Base-by-base conservation (phyloP, 2,888 invertebrate genomes). In the Poecilobothrus nobilitatus region DNA sequence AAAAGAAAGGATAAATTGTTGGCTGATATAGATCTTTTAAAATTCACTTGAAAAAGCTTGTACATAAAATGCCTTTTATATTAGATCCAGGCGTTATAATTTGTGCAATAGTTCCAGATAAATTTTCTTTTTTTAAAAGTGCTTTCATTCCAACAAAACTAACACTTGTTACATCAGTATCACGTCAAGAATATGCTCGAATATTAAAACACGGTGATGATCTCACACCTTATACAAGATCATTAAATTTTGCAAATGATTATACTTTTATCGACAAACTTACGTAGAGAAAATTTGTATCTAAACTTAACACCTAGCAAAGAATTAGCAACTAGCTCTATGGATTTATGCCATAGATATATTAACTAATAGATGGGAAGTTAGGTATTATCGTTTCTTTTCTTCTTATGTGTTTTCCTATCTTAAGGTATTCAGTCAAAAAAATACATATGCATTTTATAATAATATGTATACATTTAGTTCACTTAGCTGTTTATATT, bases 121-220 rank as follows among this genome's bases (percentile, higher is more conserved):
- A 94, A 75, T 95, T 97, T 0, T 91, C 91, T 65, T 85, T 99
- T 0, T 99, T 98, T 83, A 98, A 98, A 81, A 97, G 97, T 44
- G 94, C 95, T 0, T 84, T 97, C 68, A 97, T 96, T 95, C 99
- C 99, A 2, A 93, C 94, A 18, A 87, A 87, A 78, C 83, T 99
- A 66, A 92, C 95, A 0, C 97, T 98, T 80, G 83, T 91, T 18
- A 94, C 94, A 0, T 88, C 89, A 0, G 88, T 90, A 70, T 77
- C 77, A 2, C 89, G 75, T 27, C 90, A 90, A 62, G 86, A 87
- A 53, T 99, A 97, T 81, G 91, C 94, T 20, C 93, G 96, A 0
- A 97, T 99, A 71, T 98, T 98, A 81, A 99, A 99, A 80, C 91
- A 96, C 76, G 99, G 99, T 1, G 99, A 99, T 81, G 98, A 99